Evolutionary conservation across 1,140 invertebrate species (phyloP).

Genomic region (Galleria mellonella): DNA sequence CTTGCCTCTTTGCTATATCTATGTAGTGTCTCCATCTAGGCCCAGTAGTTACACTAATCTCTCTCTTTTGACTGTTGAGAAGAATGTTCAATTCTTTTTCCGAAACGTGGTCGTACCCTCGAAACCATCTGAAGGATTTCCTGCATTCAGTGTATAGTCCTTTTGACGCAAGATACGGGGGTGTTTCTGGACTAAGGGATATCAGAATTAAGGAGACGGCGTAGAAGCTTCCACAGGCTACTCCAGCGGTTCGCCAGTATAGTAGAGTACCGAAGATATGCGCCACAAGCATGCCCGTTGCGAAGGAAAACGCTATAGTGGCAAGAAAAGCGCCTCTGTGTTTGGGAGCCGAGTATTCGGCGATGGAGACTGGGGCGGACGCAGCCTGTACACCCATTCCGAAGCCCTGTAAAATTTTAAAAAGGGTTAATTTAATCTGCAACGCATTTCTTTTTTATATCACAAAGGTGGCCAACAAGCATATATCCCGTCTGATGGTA

Average conservation of each 20-base stretch:
- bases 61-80: constrained; percentile 42
- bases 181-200: constrained; percentile 52
- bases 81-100: constrained; percentile 56
- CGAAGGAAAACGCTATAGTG: constrained; percentile 62
- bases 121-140: constrained; percentile 48
- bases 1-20: constrained; percentile 36
- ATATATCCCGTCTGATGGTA: no score
- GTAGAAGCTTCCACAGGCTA: constrained; percentile 53
- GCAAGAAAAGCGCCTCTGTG: constrained; percentile 53
- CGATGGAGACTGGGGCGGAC: constrained; percentile 51
- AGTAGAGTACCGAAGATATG: constrained; percentile 55
- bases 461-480: no score
- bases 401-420: constrained; percentile 45
- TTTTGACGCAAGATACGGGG: constrained; percentile 48
- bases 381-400: constrained; percentile 64
- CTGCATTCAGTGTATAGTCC: constrained; percentile 40
- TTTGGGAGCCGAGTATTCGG: constrained; percentile 57
- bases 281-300: constrained; percentile 57
- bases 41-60: constrained; percentile 9
- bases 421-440: no score
- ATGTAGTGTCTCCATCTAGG: constrained; percentile 29
- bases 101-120: constrained; percentile 36
- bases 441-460: no score
- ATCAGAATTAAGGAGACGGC: constrained; percentile 42
- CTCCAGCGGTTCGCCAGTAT: constrained; percentile 54